Base-by-base conservation (phyloP, 2,113 vertebrate genomes). In the Tetrax tetrax region DNA sequence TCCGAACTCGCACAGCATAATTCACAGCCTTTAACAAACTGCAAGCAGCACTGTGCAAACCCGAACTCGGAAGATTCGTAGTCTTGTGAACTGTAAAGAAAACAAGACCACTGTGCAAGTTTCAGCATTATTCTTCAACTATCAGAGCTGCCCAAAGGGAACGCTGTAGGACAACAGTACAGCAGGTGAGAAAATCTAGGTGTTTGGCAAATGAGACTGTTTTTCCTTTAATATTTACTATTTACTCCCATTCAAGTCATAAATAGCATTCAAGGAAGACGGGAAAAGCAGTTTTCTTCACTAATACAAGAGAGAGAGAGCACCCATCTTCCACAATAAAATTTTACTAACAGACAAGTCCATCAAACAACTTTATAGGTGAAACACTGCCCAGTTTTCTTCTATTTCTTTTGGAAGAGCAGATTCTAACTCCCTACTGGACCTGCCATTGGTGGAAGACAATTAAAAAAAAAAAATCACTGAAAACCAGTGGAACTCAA, bases 1-100 rank as follows among this genome's bases (percentile, higher is more conserved):
- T 56, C 29, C 4, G 2, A 82, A 87, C 24, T 33, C 1, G 0
- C 20, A 3, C 6, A n/a, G 8, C 11, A 19, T 37, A 17, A 75
- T 74, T 81, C 17, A 19, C 7, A 84, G 14, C 6, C 35, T 56
- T 43, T 70, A 65, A 50, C 17, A n/a, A 89, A 70, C 15, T 41
- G 20, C n/a, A 72, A 20, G 43, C 4, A 90, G 54, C 14, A 43
- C 4, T 7, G 1, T 19, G 6, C 56, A 66, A 83, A 81, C 8
- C 28, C 17, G 63, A 35, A 23, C 27, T 86, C 43, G 33, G 69
- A 60, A 71, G 53, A 71, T 48, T 14, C 54, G 8, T 12, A 27
- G 10, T 29, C 47, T 51, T 43, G n/a, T 6, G 14, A 38, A 71
- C 25, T 19, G 3, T 0, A 20, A 63, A 56, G 20, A 68, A 64